These are phyloP conservation scores for Eonycteris spelaea DNA, from an alignment of 2,113 vertebrate species.

Conservation along the genomic window DNA sequence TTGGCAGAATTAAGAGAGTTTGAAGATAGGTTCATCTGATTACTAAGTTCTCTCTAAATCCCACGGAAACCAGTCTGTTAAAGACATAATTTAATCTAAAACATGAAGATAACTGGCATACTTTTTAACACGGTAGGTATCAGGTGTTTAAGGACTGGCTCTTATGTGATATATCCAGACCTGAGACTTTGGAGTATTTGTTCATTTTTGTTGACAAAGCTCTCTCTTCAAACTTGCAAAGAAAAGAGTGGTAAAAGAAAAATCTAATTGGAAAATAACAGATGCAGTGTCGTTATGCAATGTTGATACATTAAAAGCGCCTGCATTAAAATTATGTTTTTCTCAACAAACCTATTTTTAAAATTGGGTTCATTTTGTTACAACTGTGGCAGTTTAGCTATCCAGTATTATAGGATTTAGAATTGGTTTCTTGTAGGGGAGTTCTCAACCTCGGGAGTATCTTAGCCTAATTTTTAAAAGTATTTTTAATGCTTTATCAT, in stretches of 20 bases:
- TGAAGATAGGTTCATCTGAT: background rate
- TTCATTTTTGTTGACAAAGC: background rate
- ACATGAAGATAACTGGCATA: background rate
- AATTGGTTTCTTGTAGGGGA: conserved; percentile 2
- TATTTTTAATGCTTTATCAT: background rate
- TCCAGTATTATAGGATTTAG: conserved; percentile 24
- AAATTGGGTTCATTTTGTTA: conserved; percentile 21
- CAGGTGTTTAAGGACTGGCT: background rate
- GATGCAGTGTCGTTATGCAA: background rate
- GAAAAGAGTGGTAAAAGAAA: background rate
- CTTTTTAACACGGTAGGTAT: background rate
- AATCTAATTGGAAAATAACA: background rate
- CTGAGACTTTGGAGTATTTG: background rate
- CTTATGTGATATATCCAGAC: background rate
- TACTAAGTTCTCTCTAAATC: background rate
- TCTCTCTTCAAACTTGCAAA: background rate
- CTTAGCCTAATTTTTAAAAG: background rate
- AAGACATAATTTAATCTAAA: background rate
- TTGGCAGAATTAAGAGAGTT: background rate
- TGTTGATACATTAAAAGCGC: background rate
- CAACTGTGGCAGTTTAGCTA: background rate
- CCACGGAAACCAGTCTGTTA: background rate
- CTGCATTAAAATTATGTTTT: background rate
- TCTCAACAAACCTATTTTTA: conserved; percentile 29
- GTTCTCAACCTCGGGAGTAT: background rate